These are phyloP conservation scores for Brachyistius frenatus DNA, from an alignment of 2,113 vertebrate genomes.

Conservation along the genomic window DNA sequence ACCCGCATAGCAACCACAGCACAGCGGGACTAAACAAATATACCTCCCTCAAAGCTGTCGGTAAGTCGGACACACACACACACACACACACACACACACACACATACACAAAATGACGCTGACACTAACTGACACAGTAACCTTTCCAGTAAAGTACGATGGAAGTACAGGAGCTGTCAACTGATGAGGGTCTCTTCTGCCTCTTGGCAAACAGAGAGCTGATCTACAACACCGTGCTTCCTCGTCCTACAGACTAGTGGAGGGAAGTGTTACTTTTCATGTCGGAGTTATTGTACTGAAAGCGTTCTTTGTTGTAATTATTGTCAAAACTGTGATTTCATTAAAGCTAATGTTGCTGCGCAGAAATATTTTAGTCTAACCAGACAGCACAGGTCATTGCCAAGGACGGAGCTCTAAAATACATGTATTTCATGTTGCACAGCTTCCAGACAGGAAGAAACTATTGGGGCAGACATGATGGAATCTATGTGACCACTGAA, in stretches of 20 bases:
- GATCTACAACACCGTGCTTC: slow-evolving; percentile 30
- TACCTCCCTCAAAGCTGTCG: slow-evolving; percentile 84
- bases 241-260: background rate
- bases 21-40: slow-evolving; percentile 82
- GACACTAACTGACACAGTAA: slow-evolving; percentile 55
- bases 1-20: slow-evolving; percentile 81
- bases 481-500: background rate
- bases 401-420: slow-evolving; percentile 3
- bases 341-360: background rate
- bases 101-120: slow-evolving; percentile 46
- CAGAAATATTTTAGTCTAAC: slow-evolving; percentile 3
- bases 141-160: slow-evolving; percentile 64
- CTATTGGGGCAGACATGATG: background rate
- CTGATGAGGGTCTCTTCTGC: slow-evolving; percentile 9
- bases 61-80: slow-evolving; percentile 72
- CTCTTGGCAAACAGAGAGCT: slow-evolving; percentile 16
- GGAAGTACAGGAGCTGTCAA: slow-evolving; percentile 29
- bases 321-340: background rate
- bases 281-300: too few relatives aligned
- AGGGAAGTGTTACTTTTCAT: too few relatives aligned
- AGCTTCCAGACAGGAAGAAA: background rate
- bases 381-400: background rate
- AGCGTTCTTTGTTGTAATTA: slow-evolving; percentile 2
- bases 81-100: slow-evolving; percentile 43
- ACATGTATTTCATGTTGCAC: background rate